Conservation (phyloP, 2,888 invertebrate species). For the Hedya salicella region DNA sequence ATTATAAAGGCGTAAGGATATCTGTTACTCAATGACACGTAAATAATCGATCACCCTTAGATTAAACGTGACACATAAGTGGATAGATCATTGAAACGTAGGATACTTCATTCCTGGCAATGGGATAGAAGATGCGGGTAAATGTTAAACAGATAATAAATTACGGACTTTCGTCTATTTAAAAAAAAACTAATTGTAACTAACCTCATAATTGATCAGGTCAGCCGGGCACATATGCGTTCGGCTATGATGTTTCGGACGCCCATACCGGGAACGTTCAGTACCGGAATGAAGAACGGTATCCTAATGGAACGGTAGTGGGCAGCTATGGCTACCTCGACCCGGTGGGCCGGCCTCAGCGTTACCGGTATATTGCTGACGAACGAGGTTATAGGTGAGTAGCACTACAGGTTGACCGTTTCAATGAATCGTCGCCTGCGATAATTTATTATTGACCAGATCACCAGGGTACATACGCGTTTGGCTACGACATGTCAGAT, state of each 20-base stretch:
- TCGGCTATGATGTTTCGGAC: constrained; percentile 89
- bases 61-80: too few species aligned
- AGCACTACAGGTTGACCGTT: too few species aligned
- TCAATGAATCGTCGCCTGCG: too few species aligned
- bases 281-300: constrained; percentile 88
- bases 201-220: constrained; percentile 54
- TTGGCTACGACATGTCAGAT: constrained; percentile 89
- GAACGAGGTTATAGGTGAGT: constrained; percentile 87
- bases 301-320: constrained; percentile 88
- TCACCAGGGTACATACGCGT: constrained; percentile 87
- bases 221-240: constrained; percentile 87
- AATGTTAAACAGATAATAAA: too few species aligned
- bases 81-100: too few species aligned
- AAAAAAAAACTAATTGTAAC: neutral
- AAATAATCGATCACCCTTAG: too few species aligned
- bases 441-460: constrained; percentile 59
- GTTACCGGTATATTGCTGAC: constrained; percentile 88
- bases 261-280: constrained; percentile 87
- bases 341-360: constrained; percentile 85
- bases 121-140: too few species aligned
- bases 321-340: constrained; percentile 90
- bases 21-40: too few species aligned
- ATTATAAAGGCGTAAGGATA: too few species aligned
- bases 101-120: too few species aligned
- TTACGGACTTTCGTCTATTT: neutral